Conservation (phyloP, 2,888 invertebrate genomes). For the Himalopsyche japonica region DNA sequence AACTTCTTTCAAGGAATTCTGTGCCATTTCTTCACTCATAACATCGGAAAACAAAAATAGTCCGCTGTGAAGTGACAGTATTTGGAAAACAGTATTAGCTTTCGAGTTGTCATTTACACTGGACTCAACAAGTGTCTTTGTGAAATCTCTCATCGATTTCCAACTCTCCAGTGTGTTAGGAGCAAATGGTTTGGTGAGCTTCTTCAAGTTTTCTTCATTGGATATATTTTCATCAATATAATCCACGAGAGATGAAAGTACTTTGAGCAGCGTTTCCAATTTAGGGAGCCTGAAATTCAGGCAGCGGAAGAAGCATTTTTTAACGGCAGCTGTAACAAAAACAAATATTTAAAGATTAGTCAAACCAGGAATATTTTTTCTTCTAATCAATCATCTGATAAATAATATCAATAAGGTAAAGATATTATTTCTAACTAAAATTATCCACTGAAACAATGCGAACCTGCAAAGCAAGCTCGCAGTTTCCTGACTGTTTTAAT, state of each 20-base stretch:
- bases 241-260: conserved; percentile 63
- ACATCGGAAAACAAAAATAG: conserved; percentile 73
- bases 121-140: conserved; percentile 55
- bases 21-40: conserved; percentile 64
- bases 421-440: too few species aligned
- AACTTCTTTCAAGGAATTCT: conserved; percentile 71
- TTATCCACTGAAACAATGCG: too few species aligned
- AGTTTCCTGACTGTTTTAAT: too few species aligned
- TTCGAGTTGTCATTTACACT: conserved; percentile 57
- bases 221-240: conserved; percentile 61
- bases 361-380: too few species aligned
- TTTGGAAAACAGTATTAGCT: conserved; percentile 68
- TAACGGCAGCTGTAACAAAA: conserved; percentile 60
- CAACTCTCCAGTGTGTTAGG: conserved; percentile 64
- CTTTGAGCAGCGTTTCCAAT: conserved; percentile 63
- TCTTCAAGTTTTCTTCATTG: conserved; percentile 55
- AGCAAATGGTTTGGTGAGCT: conserved; percentile 62
- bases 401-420: too few species aligned
- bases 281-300: conserved; percentile 70
- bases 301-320: conserved; percentile 70
- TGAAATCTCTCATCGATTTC: conserved; percentile 63
- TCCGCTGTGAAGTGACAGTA: conserved; percentile 72
- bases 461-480: too few species aligned
- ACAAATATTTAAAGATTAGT: not conserved
- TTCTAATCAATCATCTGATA: too few species aligned